phyloP scores from a whole-genome alignment of 2,888 invertebrate genomes.

The Scotopteryx bipunctaria region DNA sequence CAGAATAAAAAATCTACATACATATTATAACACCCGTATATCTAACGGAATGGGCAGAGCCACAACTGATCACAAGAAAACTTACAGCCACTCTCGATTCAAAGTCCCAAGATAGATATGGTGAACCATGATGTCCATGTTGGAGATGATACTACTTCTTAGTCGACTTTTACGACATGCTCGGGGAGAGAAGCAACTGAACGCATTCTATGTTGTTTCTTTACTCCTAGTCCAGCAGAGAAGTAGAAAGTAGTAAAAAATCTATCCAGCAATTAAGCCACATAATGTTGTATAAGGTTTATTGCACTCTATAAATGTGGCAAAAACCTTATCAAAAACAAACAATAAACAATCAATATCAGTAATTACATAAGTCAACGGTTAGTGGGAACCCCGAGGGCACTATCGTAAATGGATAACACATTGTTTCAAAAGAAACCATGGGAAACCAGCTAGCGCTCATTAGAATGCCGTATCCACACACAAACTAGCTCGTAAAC shows the following conservation, averaged over 20 bases:
- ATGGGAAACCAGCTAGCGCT: conserved; percentile 48
- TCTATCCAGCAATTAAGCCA: background rate
- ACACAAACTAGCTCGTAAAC: conserved; percentile 33
- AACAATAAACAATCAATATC: conserved; percentile 34
- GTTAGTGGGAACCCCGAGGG: conserved; percentile 41
- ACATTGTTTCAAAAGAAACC: conserved; percentile 44
- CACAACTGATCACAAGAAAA: too few species aligned
- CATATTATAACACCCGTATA: too few species aligned
- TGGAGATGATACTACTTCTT: too few species aligned
- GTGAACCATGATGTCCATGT: too few species aligned
- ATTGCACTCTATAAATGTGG: background rate
- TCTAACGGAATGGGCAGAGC: too few species aligned
- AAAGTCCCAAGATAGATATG: too few species aligned
- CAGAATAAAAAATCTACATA: too few species aligned
- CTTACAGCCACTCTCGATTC: too few species aligned
- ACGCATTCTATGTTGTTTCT: too few species aligned
- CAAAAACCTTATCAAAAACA: conserved; percentile 29
- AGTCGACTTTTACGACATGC: too few species aligned
- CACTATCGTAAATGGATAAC: conserved; percentile 35
- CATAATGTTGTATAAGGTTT: background rate
- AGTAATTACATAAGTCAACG: conserved; percentile 30
- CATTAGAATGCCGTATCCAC: conserved; percentile 47
- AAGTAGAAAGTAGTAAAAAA: background rate
- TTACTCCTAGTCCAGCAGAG: too few species aligned
- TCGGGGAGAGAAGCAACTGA: too few species aligned